Evolutionary conservation across 1,140 invertebrate species (phyloP).

Genomic region (Ostrea denselamellosa): DNA sequence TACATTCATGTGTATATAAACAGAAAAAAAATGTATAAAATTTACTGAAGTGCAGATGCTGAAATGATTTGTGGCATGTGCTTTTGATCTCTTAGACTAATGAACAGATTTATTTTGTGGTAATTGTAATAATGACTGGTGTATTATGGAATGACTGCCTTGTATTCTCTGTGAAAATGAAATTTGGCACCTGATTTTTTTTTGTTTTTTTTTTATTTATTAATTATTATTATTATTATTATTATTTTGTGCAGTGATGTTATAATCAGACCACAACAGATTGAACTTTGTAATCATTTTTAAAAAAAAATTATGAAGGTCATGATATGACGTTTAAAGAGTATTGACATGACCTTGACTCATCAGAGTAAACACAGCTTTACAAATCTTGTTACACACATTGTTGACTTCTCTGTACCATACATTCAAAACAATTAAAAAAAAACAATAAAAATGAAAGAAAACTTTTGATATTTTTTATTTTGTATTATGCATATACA

Average conservation of each 20-base stretch:
- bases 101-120: neutral
- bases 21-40: neutral
- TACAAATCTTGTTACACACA: conserved; percentile 6
- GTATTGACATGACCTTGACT: conserved; percentile 22
- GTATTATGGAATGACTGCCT: conserved; percentile 10
- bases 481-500: neutral
- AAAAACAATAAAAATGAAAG: conserved; percentile 27
- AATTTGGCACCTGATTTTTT: neutral
- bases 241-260: neutral
- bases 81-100: conserved; percentile 3
- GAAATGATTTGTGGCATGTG: neutral
- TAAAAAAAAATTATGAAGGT: neutral
- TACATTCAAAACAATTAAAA: neutral
- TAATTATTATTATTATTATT: too few species aligned
- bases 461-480: neutral
- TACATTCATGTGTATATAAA: neutral
- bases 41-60: neutral
- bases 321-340: neutral
- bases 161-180: neutral
- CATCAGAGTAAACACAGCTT: conserved; percentile 31
- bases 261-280: neutral
- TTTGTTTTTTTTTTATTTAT: too few species aligned
- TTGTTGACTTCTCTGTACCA: conserved; percentile 23
- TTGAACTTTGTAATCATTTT: neutral
- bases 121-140: conserved; percentile 1